Base-by-base conservation (phyloP, 2,888 invertebrate genomes). In the Plebejus argus region DNA sequence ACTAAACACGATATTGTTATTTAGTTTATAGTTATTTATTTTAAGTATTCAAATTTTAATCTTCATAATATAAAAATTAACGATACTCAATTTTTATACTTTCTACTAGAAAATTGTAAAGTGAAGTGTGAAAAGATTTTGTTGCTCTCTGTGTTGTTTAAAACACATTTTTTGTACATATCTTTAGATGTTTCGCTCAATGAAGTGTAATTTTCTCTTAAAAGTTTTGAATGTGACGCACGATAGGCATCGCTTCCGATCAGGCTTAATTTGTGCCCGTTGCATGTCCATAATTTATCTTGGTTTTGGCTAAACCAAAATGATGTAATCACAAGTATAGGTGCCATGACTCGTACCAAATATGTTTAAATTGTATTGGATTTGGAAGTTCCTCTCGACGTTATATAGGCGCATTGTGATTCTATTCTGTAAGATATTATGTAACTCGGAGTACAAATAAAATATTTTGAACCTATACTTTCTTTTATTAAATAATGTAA, bases 401-500 rank as follows among this genome's bases (percentile, higher is more conserved):
- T 84, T 87, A 86, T 85, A 84, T 85, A 84, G 84, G 85, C 85
- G 85, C 84, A 83, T 88, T 90, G 91, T 91, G 90, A 91, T 91
- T 86, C 85, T 86, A 87, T 83, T 80, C 35, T 85, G 82, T 87
- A 84, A 84, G 83, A 85, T 83, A 83, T 82, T 84, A 82, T 86
- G 85, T 86, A 85, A 86, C 83, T 83, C 83, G 79, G 85, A 89
- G 88, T 90, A 90, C 87, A 89, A 87, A 84, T 84, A 87, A 88
- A 89, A 85, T 89, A 88, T 90, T 91, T 91, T 91, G 87, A 88
- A 90, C 87, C 81, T 56, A 78, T 76, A 70, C 70, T 23, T 76
- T 71, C 76, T 78, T 76, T 78, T 15, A 83, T 82, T 80, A 45
- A n/a, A 39, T 3, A n/a, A 39, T 3, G 18, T 53, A 53, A 53